Conservation (phyloP, 2,888 invertebrate species). For the Pyrgus malvae region DNA sequence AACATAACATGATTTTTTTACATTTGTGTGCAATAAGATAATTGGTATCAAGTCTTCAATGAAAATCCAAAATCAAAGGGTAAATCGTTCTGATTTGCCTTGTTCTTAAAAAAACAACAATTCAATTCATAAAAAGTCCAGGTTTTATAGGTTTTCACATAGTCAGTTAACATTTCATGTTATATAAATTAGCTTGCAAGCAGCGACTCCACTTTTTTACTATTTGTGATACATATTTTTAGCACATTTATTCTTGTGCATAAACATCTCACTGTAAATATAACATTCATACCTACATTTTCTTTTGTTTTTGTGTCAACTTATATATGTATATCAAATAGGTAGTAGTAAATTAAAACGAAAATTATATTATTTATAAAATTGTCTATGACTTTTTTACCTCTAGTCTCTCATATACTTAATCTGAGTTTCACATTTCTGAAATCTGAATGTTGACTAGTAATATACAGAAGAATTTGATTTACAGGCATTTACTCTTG, state of each 20-base stretch:
- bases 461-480: not conserved
- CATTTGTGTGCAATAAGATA: too few species aligned
- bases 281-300: not conserved
- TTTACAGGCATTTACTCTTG: not conserved
- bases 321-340: not conserved
- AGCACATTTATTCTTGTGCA: not conserved
- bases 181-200: too few species aligned
- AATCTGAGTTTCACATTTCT: not conserved
- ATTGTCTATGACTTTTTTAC: not conserved
- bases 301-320: not conserved
- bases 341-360: not conserved
- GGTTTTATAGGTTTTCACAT: not conserved
- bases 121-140: not conserved
- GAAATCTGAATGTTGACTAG: not conserved
- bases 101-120: too few species aligned
- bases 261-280: slow-evolving; percentile 16
- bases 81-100: too few species aligned
- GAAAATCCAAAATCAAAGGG: too few species aligned
- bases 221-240: not conserved
- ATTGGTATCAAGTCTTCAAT: too few species aligned
- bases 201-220: not conserved
- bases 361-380: not conserved
- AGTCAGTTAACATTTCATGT: too few species aligned
- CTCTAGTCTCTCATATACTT: slow-evolving; percentile 16
- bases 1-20: too few species aligned